Percentiles rank a stretch among this genome's conserved stretches.
Evolutionary conservation across 92 coral and sea anemone genomes (phyloP).

Genomic region (Porites lobata): DNA sequence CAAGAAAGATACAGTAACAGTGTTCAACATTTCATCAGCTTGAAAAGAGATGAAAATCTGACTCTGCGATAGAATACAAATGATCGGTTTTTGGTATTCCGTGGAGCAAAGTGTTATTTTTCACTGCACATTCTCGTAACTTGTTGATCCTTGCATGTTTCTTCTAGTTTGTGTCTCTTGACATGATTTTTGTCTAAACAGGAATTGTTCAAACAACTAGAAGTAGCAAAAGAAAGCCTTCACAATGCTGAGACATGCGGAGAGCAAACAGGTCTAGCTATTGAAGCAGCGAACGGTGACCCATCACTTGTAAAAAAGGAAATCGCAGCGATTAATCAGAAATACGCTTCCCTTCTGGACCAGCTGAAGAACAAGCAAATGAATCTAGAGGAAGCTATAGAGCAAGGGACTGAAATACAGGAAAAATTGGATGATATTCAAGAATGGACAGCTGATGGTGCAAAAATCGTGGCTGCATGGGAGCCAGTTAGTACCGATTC

Average conservation of each 20-base stretch:
- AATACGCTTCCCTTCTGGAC: constrained; percentile 69
- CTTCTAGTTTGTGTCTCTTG: neutral
- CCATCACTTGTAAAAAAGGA: constrained; percentile 79
- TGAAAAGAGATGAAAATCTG: too few relatives aligned
- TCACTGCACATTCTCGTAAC: too few relatives aligned
- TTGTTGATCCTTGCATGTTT: neutral
- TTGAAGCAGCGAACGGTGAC: constrained; percentile 70
- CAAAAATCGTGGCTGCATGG: constrained; percentile 82
- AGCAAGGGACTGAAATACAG: constrained; percentile 82
- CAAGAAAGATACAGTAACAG: too few relatives aligned
- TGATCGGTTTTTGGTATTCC: too few relatives aligned
- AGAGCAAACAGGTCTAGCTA: constrained; percentile 46
- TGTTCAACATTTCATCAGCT: too few relatives aligned
- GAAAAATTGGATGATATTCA: constrained; percentile 85
- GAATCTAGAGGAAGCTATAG: constrained; percentile 84
- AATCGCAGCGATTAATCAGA: constrained; percentile 63
- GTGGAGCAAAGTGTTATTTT: too few relatives aligned
- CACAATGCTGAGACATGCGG: constrained; percentile 73
- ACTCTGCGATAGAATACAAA: too few relatives aligned
- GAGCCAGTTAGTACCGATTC: constrained; percentile 90
- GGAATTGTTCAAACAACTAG: constrained; percentile 75
- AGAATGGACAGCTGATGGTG: constrained; percentile 76
- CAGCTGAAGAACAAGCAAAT: constrained; percentile 75
- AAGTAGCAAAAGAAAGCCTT: constrained; percentile 67
- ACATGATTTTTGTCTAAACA: constrained; percentile 7